Evolutionary conservation across 2,888 invertebrate species (phyloP).

Genomic region (Euspilapteryx auroguttella): DNA sequence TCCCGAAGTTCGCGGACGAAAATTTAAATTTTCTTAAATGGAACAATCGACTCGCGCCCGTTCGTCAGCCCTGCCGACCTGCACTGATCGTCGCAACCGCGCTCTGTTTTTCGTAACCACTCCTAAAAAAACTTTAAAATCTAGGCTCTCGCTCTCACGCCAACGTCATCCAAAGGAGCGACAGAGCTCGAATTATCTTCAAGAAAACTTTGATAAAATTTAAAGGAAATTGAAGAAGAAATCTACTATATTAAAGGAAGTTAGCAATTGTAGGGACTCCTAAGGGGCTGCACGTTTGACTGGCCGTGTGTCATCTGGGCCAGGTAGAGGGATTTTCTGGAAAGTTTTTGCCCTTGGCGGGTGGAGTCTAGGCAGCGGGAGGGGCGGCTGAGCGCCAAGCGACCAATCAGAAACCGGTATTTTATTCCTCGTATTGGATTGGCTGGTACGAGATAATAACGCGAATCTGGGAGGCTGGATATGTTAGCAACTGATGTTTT

Average conservation of each 20-base stretch:
- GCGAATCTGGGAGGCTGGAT: conserved; percentile 57
- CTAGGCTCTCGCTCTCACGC: conserved; percentile 28
- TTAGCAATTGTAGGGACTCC: too few relatives aligned
- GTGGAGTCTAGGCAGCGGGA: conserved; percentile 52
- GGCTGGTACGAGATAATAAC: conserved; percentile 45
- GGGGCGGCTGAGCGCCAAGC: conserved; percentile 28
- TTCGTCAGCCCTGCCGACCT: conserved; percentile 37
- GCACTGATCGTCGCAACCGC: conserved; percentile 28
- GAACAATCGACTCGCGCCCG: too few relatives aligned
- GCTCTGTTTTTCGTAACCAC: conserved; percentile 36
- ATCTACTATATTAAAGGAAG: too few relatives aligned
- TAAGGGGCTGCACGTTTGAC: conserved; percentile 22
- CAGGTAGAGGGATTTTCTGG: conserved; percentile 26
- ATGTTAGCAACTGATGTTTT: conserved; percentile 24
- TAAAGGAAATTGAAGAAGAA: too few relatives aligned
- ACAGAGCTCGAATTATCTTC: conserved; percentile 27
- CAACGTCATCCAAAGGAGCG: conserved; percentile 12
- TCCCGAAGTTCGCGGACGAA: conserved; percentile 22
- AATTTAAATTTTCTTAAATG: too few relatives aligned
- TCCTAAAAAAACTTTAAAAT: conserved; percentile 22
- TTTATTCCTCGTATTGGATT: conserved; percentile 29
- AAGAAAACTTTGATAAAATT: too few relatives aligned
- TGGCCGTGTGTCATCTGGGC: conserved; percentile 26
- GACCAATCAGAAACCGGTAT: conserved; percentile 21
- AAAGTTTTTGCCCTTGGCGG: conserved; percentile 35